Evolutionary conservation across 1,140 invertebrate genomes (phyloP), one percentile per base, ranked within the genome.

Genomic region (Pogonognathellus flavescens): DNA sequence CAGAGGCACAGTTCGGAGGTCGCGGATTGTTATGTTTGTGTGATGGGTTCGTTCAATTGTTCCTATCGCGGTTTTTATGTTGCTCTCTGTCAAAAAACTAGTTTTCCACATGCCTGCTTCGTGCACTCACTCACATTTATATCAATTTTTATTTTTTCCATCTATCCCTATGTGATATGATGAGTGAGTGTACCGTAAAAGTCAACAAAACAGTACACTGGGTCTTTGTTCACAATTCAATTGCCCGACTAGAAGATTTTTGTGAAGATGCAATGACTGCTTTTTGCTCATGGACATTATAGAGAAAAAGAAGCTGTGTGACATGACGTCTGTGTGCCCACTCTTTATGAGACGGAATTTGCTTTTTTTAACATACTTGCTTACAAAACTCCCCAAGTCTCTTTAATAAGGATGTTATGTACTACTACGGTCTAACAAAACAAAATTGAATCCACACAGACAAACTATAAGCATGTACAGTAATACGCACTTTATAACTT

Each of bases 1-100:
- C 59, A 66, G 62, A 66, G 66, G 83, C 82, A 52, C 82, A 72
- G 82, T 76, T 76, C 70, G 70, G 70, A 76, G 70, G 70, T 76
- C 70, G 70, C 70, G 41, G 13, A 49, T 10, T 49, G 70, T 76
- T 76, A 14, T 76, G 70, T 49, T 57, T 76, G 41, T 76, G 70
- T 76, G n/a, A 76, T 76, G 70, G 31, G 70, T 76, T 76, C 41
- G 70, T 76, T 50, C 31, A 76, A 76, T 76, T 76, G 70, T 76
- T 76, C 14, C 25, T 76, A 41, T 76, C 70, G 41, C 41, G 25
- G 70, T 76, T 76, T 25, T 76, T 76, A 76, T 76, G 70, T 76
- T 50, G 14, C 49, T 41, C 41, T 76, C 70, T 76, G 70, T 76
- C 70, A 76, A 76, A 76, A 76, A 76, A 76, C 70, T 76, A 76